Conservation (phyloP, 2,113 vertebrate species). For the Trematocara nigrifrons region DNA sequence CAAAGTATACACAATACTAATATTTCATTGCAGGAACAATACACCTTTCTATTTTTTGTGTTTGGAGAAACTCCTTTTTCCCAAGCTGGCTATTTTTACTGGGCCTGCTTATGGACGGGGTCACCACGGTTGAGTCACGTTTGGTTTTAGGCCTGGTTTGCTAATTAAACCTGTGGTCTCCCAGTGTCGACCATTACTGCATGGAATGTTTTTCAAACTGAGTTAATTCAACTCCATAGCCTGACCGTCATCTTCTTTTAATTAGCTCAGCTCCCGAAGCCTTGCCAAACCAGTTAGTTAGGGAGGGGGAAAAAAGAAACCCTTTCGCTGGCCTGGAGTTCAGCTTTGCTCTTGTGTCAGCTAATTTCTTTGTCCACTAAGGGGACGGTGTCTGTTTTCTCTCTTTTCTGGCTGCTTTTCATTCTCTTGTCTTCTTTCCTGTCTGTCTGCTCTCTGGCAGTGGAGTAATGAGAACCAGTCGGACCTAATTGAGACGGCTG, state of each 20-base stretch:
- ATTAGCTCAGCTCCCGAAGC: conserved; percentile 51
- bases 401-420: conserved; percentile 8
- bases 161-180: conserved; percentile 76
- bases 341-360: conserved; percentile 50
- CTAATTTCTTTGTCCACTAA: conserved; percentile 58
- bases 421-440: not conserved
- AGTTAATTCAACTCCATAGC: conserved; percentile 65
- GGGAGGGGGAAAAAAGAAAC: conserved; percentile 1
- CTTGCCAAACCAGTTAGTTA: conserved; percentile 63
- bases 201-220: conserved; percentile 75
- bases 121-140: conserved; percentile 72
- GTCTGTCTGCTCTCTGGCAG: conserved; percentile 58
- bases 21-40: conserved; percentile 14
- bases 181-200: conserved; percentile 72
- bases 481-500: conserved; percentile 83
- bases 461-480: conserved; percentile 94
- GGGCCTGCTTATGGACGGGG: conserved; percentile 60
- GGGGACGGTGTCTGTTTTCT: conserved; percentile 36
- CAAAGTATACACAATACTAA: conserved; percentile 28
- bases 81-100: conserved; percentile 76
- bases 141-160: conserved; percentile 70
- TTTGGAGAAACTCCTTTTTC: conserved; percentile 68
- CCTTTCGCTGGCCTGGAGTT: conserved; percentile 51
- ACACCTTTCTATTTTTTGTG: conserved; percentile 41
- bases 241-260: conserved; percentile 71